phyloP scores from a whole-genome alignment of 2,113 vertebrate genomes.

The Andinoacara biseriatus region DNA sequence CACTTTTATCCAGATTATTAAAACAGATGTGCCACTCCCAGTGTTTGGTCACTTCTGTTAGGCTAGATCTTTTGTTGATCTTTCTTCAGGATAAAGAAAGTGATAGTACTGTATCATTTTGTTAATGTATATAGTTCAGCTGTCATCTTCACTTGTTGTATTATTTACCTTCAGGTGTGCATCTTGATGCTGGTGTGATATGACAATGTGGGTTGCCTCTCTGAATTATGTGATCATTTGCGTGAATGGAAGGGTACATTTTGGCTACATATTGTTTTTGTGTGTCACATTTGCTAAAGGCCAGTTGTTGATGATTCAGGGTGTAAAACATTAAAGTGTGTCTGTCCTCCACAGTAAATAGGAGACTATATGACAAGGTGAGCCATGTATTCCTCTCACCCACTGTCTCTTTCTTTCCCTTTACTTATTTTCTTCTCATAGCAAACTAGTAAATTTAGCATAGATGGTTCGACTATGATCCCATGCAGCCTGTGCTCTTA shows the following conservation, averaged over 20 bases:
- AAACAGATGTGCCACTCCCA: neutral
- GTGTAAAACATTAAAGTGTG: slow-evolving; percentile 13
- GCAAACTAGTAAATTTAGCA: slow-evolving; percentile 2
- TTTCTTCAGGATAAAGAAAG: neutral
- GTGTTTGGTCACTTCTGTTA: neutral
- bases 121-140: neutral
- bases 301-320: neutral
- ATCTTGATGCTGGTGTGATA: neutral
- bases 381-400: neutral
- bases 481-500: slow-evolving; percentile 22
- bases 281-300: slow-evolving; percentile 8
- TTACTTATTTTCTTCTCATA: neutral
- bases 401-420: neutral
- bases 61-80: neutral
- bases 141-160: neutral
- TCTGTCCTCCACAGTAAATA: neutral
- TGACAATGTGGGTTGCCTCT: slow-evolving; percentile 2
- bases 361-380: neutral
- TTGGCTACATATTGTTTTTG: slow-evolving; percentile 13
- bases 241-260: neutral
- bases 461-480: slow-evolving; percentile 18
- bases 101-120: neutral
- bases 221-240: slow-evolving; percentile 22
- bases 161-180: neutral
- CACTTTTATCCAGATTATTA: neutral